Base-by-base conservation (phyloP, 2,888 invertebrate genomes). In the Acanthosepion lycidas region DNA sequence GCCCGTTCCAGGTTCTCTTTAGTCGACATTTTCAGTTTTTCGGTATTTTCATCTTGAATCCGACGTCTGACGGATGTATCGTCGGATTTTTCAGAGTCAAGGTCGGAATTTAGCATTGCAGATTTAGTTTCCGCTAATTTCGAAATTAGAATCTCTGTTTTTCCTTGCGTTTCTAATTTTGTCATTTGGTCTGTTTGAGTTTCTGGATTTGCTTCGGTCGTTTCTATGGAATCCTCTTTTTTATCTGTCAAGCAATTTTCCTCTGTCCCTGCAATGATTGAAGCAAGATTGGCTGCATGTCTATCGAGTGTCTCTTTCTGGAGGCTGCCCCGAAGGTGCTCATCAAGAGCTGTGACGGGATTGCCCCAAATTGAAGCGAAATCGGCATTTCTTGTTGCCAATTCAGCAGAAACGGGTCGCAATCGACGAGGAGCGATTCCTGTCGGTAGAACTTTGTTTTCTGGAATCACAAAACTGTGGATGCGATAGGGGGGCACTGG, bases 381-480 rank as follows among this genome's bases (percentile, higher is more conserved):
- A 94, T 94, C 94, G 6, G 94, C 18, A 94, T 94, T 94, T 28
- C 55, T 94, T 12, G 55, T 55, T 15, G 94, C 94, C 18, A 94
- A 42, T 33, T 64, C 48, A 15, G 59, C 64, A 42, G 94, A 94
- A 33, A 94, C 94, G 5, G 55, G 55, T 48, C 94, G 94, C 5
- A 94, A 42, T 55, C 55, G 53, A 28, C 94, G 55, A 20, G n/a
- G 94, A 1, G 42, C 33, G 23, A 94, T 23, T 33, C 42, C 94
- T 1, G 33, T 64, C 1, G 94, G 94, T n/a, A 94, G 59, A 64
- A 94, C 94, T 48, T 94, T 94, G 64, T 94, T 94, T 20, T 94
- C 94, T 23, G 94, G 94, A 6, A 94, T 33, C 33, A 94, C 48
- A 64, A 94, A 94, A 42, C 94, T 94, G 94, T 55, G 64, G 64